These are phyloP conservation scores for Gobius niger DNA, from an alignment of 2,113 vertebrate species.

Conservation along the genomic window DNA sequence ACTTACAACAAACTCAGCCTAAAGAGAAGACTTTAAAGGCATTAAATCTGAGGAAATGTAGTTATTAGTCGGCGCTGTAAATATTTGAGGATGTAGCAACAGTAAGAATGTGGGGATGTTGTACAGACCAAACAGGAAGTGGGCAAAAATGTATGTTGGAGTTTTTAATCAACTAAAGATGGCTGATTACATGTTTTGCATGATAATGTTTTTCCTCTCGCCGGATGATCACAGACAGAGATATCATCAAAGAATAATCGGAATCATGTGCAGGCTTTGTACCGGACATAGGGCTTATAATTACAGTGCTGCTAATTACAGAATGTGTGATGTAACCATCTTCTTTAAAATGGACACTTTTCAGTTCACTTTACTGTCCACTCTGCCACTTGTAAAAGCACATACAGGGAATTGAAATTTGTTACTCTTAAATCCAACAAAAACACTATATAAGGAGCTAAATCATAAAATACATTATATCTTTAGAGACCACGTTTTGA, in stretches of 20 bases:
- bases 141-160: slow-evolving; percentile 71
- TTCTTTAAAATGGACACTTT: neutral
- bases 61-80: slow-evolving; percentile 66
- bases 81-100: slow-evolving; percentile 50
- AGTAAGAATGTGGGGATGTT: slow-evolving; percentile 66
- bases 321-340: slow-evolving; percentile 18
- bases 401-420: no score
- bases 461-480: no score
- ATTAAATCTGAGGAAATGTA: slow-evolving; percentile 52
- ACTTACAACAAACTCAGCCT: slow-evolving; percentile 33
- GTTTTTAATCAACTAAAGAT: slow-evolving; percentile 77
- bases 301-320: slow-evolving; percentile 47
- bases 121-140: slow-evolving; percentile 82
- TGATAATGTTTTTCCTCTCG: slow-evolving; percentile 66
- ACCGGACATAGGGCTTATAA: slow-evolving; percentile 51
- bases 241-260: slow-evolving; percentile 65
- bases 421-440: no score
- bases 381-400: no score
- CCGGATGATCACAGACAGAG: slow-evolving; percentile 60
- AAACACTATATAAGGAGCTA: no score
- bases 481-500: no score
- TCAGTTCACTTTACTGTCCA: no score
- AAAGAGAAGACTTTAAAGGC: slow-evolving; percentile 29
- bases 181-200: slow-evolving; percentile 69
- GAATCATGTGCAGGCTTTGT: slow-evolving; percentile 58